These are phyloP conservation scores for Thumatha senex DNA, from an alignment of 2,888 invertebrate species.

Conservation along the genomic window DNA sequence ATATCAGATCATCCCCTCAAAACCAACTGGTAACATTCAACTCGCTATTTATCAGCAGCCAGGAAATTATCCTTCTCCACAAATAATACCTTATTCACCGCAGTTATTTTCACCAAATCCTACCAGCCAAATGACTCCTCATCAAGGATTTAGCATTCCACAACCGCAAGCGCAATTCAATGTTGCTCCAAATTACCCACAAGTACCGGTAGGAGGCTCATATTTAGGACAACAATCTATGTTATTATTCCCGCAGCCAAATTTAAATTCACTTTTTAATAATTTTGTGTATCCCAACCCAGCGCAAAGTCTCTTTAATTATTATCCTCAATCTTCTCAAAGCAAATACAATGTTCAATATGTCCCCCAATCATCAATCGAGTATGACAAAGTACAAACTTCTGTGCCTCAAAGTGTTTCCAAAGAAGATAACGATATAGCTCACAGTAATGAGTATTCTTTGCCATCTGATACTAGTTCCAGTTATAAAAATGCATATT, in stretches of 20 bases:
- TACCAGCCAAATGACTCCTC: conserved; percentile 41
- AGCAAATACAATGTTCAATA: conserved; percentile 61
- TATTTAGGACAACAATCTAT: conserved; percentile 68
- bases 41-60: conserved; percentile 64
- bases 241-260: conserved; percentile 65
- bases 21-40: conserved; percentile 63
- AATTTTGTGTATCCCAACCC: conserved; percentile 63
- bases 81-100: conserved; percentile 57
- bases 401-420: conserved; percentile 51
- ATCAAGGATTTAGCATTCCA: conserved; percentile 42
- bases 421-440: conserved; percentile 69
- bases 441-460: conserved; percentile 59
- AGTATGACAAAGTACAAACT: conserved; percentile 63
- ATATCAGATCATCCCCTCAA: conserved; percentile 69
- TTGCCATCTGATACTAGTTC: conserved; percentile 54
- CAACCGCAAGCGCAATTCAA: conserved; percentile 56
- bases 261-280: conserved; percentile 59
- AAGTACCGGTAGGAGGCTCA: conserved; percentile 50
- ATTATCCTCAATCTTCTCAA: conserved; percentile 66
- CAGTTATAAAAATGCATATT: conserved; percentile 63
- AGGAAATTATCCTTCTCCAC: conserved; percentile 45
- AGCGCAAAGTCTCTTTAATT: conserved; percentile 65
- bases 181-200: conserved; percentile 54
- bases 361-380: conserved; percentile 45
- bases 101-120: conserved; percentile 51